phyloP scores from a whole-genome alignment of 2,888 invertebrate species.

The Adelphocoris suturalis region DNA sequence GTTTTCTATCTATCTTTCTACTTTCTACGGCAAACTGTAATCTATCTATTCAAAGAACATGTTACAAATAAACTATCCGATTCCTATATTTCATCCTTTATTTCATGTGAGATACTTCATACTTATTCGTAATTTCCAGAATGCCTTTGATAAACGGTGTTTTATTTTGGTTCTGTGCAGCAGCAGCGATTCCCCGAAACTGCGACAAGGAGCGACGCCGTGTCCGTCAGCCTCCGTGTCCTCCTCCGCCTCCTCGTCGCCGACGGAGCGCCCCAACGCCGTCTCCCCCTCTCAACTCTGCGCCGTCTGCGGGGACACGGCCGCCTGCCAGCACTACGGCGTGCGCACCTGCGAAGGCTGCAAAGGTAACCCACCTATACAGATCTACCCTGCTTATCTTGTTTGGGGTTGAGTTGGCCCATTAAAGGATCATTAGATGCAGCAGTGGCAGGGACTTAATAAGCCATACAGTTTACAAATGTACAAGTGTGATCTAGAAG shows the following conservation, averaged over 20 bases:
- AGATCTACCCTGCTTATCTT: background rate
- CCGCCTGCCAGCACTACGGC: conserved; percentile 98
- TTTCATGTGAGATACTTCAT: too few relatives aligned
- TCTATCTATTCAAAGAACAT: too few relatives aligned
- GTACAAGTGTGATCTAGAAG: too few relatives aligned
- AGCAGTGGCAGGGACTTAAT: too few relatives aligned
- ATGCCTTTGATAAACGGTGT: too few relatives aligned
- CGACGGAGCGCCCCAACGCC: conserved; percentile 81
- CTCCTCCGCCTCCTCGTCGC: conserved; percentile 85
- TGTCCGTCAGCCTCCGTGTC: conserved; percentile 84
- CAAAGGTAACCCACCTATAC: conserved; percentile 83
- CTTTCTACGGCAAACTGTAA: too few relatives aligned
- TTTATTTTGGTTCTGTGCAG: conserved; percentile 75
- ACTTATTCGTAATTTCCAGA: too few relatives aligned
- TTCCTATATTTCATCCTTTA: too few relatives aligned
- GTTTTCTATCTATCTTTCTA: too few relatives aligned
- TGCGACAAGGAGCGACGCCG: conserved; percentile 80
- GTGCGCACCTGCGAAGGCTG: conserved; percentile 99
- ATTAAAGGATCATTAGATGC: too few relatives aligned
- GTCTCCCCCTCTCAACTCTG: conserved; percentile 92
- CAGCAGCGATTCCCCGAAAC: conserved; percentile 87
- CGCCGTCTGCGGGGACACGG: conserved; percentile 99
- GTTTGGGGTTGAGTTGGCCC: background rate
- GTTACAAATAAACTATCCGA: too few relatives aligned
- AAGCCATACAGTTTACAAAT: too few relatives aligned